Evolutionary conservation across 2,888 invertebrate species (phyloP).

Genomic region (Lasioglossum villosulum): DNA sequence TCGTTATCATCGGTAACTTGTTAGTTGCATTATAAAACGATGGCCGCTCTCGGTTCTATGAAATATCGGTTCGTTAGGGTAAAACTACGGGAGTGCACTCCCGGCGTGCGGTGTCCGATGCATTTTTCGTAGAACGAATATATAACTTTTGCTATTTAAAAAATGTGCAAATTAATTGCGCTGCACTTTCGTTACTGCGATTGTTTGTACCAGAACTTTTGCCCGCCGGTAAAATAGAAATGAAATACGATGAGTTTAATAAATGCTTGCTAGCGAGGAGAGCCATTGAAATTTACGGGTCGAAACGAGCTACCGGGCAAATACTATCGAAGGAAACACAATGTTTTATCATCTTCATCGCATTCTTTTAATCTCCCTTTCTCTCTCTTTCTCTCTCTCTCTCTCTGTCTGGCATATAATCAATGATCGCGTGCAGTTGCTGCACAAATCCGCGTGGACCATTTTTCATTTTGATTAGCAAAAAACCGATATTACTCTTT

Average conservation of each 20-base stretch:
- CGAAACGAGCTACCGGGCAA: background rate
- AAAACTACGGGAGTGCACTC: background rate
- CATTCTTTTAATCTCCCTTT: background rate
- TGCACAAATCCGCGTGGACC: background rate
- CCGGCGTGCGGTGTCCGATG: background rate
- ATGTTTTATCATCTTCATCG: conserved; percentile 2
- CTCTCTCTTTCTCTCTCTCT: background rate
- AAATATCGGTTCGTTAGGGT: conserved; percentile 12
- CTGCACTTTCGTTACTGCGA: background rate
- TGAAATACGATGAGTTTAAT: conserved; percentile 32
- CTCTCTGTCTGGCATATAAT: background rate
- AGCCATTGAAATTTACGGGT: conserved; percentile 19
- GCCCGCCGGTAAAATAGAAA: background rate
- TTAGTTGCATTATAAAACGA: conserved; percentile 1
- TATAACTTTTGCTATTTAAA: conserved; percentile 19
- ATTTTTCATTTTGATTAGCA: background rate
- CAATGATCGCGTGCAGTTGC: background rate
- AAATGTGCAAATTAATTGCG: conserved; percentile 30
- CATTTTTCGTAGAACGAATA: background rate
- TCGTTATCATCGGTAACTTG: background rate
- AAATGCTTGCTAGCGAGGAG: conserved; percentile 16
- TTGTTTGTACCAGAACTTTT: conserved; percentile 43
- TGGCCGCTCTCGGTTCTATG: background rate
- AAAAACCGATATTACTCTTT: background rate
- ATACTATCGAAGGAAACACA: background rate